Conservation (phyloP, 2,113 vertebrate species). For the Bos javanicus region DNA sequence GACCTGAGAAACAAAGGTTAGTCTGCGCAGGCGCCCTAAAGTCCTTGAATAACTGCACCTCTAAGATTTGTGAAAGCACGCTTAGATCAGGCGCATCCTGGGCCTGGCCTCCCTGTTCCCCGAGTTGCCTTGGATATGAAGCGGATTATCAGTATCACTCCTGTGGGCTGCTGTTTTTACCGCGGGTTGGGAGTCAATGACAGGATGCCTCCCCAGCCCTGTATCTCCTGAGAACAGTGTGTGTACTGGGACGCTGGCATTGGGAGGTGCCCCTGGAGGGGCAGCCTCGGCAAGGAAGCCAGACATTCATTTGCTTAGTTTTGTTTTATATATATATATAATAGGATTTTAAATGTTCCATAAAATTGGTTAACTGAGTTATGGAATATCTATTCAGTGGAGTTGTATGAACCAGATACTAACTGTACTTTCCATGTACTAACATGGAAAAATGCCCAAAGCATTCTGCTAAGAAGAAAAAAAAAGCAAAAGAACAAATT, state of each 20-base stretch:
- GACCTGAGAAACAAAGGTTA: not conserved
- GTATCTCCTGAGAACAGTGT: not conserved
- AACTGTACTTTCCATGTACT: not conserved
- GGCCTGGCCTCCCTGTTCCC: not conserved
- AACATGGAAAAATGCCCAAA: not conserved
- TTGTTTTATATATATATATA: not conserved
- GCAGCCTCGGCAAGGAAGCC: not conserved
- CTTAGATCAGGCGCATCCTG: not conserved
- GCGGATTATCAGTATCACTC: not conserved
- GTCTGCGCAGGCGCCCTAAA: not conserved
- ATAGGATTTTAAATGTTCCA: not conserved
- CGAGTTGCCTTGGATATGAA: not conserved
- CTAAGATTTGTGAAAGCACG: conserved; percentile 5
- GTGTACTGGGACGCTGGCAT: not conserved
- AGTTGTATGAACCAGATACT: not conserved
- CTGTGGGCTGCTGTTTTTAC: not conserved
- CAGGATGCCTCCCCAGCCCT: not conserved
- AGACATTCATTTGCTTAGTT: not conserved
- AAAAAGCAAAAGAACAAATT: not conserved
- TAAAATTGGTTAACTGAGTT: not conserved
- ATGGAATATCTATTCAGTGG: not conserved
- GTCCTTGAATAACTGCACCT: not conserved
- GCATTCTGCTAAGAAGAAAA: not conserved
- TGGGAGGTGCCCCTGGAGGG: not conserved
- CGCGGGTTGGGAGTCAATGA: not conserved